A percentile compares a stretch with the other conserved stretches of the same genome.
Conservation (phyloP, 2,797 vertebrate species). For the Bufotes viridis region DNA sequence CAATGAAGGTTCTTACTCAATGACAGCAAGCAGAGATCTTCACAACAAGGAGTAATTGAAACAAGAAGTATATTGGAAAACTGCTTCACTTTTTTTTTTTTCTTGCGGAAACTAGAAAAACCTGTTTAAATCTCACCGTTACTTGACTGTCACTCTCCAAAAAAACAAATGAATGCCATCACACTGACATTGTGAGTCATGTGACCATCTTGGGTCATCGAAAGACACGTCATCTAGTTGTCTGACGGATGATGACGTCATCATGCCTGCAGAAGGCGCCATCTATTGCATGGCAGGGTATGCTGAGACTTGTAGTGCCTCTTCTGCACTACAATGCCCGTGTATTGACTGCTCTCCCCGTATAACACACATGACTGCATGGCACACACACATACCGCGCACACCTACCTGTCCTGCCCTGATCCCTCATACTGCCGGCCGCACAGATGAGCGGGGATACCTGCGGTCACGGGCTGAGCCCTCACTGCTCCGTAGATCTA, state of each 20-base stretch:
- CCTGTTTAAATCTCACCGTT: no score
- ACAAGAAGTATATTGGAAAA: not conserved
- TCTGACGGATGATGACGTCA: not conserved
- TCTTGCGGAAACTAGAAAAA: not conserved
- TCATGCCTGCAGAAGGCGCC: not conserved
- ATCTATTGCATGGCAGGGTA: not conserved
- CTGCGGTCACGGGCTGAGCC: not conserved
- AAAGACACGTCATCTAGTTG: no score
- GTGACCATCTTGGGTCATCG: not conserved
- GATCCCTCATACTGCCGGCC: constrained; percentile 39
- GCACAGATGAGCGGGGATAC: not conserved
- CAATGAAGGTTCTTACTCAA: no score
- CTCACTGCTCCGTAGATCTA: not conserved
- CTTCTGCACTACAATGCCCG: no score
- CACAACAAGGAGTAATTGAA: not conserved
- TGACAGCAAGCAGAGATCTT: not conserved
- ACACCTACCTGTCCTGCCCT: constrained; percentile 48
- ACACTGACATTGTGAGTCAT: not conserved
- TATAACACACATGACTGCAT: not conserved
- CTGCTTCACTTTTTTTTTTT: no score
- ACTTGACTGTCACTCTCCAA: no score
- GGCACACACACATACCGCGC: no score
- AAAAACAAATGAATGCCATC: no score
- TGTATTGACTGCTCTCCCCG: not conserved
- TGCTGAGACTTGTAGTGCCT: constrained; percentile 6